A percentile compares a stretch with the other conserved stretches of the same genome.
These are phyloP conservation scores for Troides oblongomaculatus DNA, from an alignment of 2,888 invertebrate species.

Conservation along the genomic window DNA sequence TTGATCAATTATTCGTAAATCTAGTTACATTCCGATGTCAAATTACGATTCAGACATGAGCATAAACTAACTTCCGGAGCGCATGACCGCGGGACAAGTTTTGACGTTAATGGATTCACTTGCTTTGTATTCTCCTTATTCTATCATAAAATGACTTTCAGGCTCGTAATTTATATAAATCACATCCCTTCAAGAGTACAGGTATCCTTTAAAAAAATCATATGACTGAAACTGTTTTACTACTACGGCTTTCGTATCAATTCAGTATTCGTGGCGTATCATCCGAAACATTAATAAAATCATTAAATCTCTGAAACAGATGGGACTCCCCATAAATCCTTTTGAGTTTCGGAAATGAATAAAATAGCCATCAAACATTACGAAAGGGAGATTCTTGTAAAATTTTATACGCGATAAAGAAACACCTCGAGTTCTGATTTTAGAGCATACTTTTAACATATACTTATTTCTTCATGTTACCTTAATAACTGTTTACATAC, in stretches of 20 bases:
- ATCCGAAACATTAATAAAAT: neutral
- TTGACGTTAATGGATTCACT: constrained; percentile 19
- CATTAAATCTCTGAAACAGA: neutral
- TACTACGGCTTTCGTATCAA: neutral
- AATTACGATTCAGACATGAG: constrained; percentile 14
- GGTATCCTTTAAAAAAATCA: no score
- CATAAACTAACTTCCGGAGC: neutral
- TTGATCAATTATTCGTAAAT: neutral
- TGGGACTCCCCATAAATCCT: neutral
- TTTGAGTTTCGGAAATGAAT: neutral
- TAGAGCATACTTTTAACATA: neutral
- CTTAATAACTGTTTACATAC: neutral
- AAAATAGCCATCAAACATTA: constrained; percentile 1
- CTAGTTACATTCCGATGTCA: constrained; percentile 8
- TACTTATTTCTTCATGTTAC: neutral
- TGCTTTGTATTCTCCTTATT: neutral
- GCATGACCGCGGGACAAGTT: constrained; percentile 7
- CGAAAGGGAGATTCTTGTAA: neutral
- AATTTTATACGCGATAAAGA: neutral
- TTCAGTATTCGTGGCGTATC: neutral
- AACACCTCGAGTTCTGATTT: neutral
- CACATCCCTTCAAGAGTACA: neutral
- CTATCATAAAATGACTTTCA: neutral
- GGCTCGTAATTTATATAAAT: neutral
- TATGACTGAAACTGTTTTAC: no score